Evolutionary conservation across 2,797 vertebrate species (phyloP), one percentile per base, ranked within the genome.

Genomic region (Mergus octosetaceus): DNA sequence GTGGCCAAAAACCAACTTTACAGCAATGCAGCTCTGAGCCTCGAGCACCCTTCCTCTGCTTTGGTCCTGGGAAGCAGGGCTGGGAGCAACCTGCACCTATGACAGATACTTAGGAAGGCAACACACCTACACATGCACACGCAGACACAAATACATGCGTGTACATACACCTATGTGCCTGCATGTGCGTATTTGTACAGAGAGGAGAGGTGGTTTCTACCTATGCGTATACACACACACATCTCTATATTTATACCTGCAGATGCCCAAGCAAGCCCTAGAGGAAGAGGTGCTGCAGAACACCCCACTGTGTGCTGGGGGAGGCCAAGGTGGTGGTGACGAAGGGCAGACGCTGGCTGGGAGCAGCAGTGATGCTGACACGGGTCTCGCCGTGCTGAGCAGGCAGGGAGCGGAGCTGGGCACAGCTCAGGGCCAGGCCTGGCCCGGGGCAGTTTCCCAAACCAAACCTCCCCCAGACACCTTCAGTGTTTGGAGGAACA

Each of bases 121-220:
- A 38, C 19, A 2, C 2, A 24, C 4, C 10, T 4, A 10, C 3
- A 0, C 5, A n/a, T 39, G 19, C 28, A 10, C 30, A 22, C 17
- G 3, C 24, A 36, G 49, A 25, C 49, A 51, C 24, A 27, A 51
- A 5, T 20, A 13, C 11, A 12, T 6, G 5, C 25, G 0, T 34
- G n/a, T 64, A 39, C 27, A 1, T 43, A 19, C 30, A 41, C 10
- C 12, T 1, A 14, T 3, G 7, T 9, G 18, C 10, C 9, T 14
- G 19, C 19, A 14, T 3, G 7, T 11, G 38, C 6, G 3, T 3
- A 11, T 27, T 14, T 16, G 30, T 30, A 20, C 36, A 21, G 25
- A 32, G 28, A 24, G 56, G 53, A 15, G 56, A 38, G 47, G 39
- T n/a, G 38, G 32, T 11, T 45, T 54, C 11, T 27, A 4, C 7